These are phyloP conservation scores for Hybognathus amarus DNA, from an alignment of 2,797 vertebrate genomes.

Conservation along the genomic window DNA sequence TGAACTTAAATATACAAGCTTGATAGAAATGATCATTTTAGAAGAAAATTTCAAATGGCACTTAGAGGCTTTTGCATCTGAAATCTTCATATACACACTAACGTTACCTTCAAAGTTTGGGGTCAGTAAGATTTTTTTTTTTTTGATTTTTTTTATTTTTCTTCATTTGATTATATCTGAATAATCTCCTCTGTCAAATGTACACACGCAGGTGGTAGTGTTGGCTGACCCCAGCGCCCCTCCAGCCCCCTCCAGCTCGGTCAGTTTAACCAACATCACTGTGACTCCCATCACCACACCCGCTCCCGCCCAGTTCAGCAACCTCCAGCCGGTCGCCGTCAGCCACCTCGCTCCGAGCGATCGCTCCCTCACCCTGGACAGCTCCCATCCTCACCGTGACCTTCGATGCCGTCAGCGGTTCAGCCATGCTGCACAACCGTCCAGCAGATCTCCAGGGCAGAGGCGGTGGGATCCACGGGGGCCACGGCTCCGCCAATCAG, in stretches of 20 bases:
- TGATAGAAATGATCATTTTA: no score
- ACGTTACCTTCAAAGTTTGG: no score
- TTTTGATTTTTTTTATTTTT: no score
- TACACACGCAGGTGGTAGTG: slow-evolving; percentile 90
- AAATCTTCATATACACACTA: no score
- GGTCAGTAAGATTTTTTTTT: no score
- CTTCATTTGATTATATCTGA: no score
- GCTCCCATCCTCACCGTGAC: slow-evolving; percentile 97
- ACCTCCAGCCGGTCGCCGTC: slow-evolving; percentile 91
- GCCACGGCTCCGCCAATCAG: slow-evolving; percentile 80
- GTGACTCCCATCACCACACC: slow-evolving; percentile 89
- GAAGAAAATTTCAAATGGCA: no score
- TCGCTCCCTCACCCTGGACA: slow-evolving; percentile 91
- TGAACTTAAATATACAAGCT: no score
- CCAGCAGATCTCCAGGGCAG: slow-evolving; percentile 83
- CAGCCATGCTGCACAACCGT: slow-evolving; percentile 91
- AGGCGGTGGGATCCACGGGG: slow-evolving; percentile 76
- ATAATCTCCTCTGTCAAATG: no score
- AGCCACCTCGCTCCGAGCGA: slow-evolving; percentile 86
- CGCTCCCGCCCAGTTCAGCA: slow-evolving; percentile 89
- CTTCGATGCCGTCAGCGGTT: slow-evolving; percentile 92
- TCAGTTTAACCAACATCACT: slow-evolving; percentile 91
- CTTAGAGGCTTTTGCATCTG: no score
- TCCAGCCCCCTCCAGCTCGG: slow-evolving; percentile 83
- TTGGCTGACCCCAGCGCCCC: slow-evolving; percentile 85